Base-by-base conservation (phyloP, 2,888 invertebrate genomes). In the Orthosia incerta region DNA sequence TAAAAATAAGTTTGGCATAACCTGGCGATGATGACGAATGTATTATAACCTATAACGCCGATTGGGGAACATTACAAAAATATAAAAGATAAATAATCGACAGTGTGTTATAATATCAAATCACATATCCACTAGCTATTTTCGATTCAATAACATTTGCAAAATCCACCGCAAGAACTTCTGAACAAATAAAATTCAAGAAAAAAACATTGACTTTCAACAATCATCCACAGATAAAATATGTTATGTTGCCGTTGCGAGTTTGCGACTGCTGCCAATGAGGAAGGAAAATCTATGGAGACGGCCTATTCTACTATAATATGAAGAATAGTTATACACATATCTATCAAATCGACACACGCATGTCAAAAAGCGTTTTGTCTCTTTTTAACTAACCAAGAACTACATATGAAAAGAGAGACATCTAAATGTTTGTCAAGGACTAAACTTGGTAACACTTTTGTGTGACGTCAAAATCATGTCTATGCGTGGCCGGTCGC, bases 1-100 rank as follows among this genome's bases (percentile, higher is more conserved):
- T 93, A 94, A 91, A 94, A 94, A 95, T 95, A 95, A 92, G 88
- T 91, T 93, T 94, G 93, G 93, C 94, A 92, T 93, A 91, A 91
- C 87, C 89, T 89, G 89, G 85, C 91, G 93, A 92, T 93, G 94
- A 94, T 94, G 95, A 95, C 94, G 94, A 94, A 83, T 77, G 71
- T 80, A 87, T 87, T 91, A 89, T 95, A 95, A 95, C 95, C 95
- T 95, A 91, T 83, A 91, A 91, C 85, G 92, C 93, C 93, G 93
- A 89, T 81, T 61, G 66, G 46, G 23, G 76, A 78, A 78, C 79
- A 87, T 88, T 86, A 84, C 80, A 82, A 87, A 84, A 86, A 84
- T 88, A 86, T 83, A 83, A 80, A 88, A 81, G 87, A 80, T 82
- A 73, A 74, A 74, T 75, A 76, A 64, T 76, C 76, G 77, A 72